phyloP scores from a whole-genome alignment of 2,113 vertebrate species.

The Acanthisitta chloris region DNA sequence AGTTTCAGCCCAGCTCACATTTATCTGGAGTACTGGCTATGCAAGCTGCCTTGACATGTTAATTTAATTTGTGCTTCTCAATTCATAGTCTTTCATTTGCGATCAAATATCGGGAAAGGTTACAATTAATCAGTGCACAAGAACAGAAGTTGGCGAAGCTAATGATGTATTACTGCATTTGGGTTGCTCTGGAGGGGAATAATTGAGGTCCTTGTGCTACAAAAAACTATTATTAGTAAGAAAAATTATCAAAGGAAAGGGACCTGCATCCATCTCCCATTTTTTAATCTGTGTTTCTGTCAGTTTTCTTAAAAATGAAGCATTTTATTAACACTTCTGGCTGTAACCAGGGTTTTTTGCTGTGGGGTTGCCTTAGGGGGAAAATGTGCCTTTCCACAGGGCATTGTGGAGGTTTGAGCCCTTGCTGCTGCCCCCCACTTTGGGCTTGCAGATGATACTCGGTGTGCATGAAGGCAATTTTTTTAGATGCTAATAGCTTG shows the following conservation, averaged over 20 bases:
- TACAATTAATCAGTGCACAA: background rate
- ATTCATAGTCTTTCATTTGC: constrained; percentile 11
- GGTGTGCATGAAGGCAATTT: background rate
- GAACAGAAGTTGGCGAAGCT: background rate
- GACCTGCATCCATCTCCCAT: background rate
- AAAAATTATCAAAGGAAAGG: background rate
- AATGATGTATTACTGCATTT: background rate
- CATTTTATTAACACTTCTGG: accelerated
- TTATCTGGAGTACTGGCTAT: constrained; percentile 3
- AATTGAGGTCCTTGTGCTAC: background rate
- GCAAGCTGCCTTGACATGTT: background rate
- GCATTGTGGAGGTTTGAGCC: accelerated
- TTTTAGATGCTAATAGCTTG: background rate
- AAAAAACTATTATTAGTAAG: constrained; percentile 17
- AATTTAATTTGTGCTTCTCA: constrained; percentile 42
- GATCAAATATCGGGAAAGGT: constrained; percentile 27
- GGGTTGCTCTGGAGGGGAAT: background rate
- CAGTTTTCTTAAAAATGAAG: background rate
- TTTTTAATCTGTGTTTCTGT: background rate
- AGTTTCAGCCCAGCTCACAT: background rate
- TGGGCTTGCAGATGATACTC: background rate
- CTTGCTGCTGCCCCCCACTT: background rate
- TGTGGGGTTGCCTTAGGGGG: background rate
- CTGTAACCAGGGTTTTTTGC: background rate
- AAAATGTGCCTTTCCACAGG: background rate